phyloP scores from a whole-genome alignment of 2,113 vertebrate genomes.

The Amia ocellicauda region DNA sequence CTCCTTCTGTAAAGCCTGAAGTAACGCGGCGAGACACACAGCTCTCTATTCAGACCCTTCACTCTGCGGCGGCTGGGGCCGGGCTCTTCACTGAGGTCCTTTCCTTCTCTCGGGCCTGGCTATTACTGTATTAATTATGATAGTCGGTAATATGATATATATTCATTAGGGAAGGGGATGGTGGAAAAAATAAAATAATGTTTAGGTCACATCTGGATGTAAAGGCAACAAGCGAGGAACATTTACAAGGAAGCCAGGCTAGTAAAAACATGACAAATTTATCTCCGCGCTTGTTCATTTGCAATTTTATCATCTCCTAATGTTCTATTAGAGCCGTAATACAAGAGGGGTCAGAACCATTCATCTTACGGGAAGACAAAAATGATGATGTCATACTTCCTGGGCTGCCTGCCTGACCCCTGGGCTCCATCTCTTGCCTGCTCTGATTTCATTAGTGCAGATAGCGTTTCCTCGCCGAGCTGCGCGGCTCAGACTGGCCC shows the following conservation, averaged over 20 bases:
- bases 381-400: constrained; percentile 75
- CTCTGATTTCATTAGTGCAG: constrained; percentile 44
- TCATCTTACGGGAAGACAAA: constrained; percentile 50
- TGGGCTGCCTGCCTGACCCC: constrained; percentile 48
- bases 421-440: constrained; percentile 40
- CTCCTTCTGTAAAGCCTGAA: too few species aligned
- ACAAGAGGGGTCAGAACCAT: constrained; percentile 61
- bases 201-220: constrained; percentile 37
- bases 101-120: constrained; percentile 3
- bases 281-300: constrained; percentile 58
- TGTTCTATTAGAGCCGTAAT: constrained; percentile 68
- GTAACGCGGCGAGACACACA: too few species aligned
- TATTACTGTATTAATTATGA: constrained; percentile 35
- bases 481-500: too few species aligned
- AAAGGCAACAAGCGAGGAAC: constrained; percentile 24
- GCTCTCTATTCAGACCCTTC: constrained; percentile 12
- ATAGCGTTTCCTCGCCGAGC: constrained; percentile 16
- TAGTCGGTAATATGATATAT: constrained; percentile 39
- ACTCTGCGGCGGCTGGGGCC: constrained; percentile 2
- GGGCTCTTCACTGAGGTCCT: background rate
- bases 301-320: constrained; percentile 68
- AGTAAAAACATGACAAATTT: constrained; percentile 48
- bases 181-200: constrained; percentile 27
- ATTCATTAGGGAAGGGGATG: constrained; percentile 36
- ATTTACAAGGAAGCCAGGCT: constrained; percentile 39